These are phyloP conservation scores for Apteryx owenii DNA, from an alignment of 2,113 vertebrate genomes.

Conservation along the genomic window DNA sequence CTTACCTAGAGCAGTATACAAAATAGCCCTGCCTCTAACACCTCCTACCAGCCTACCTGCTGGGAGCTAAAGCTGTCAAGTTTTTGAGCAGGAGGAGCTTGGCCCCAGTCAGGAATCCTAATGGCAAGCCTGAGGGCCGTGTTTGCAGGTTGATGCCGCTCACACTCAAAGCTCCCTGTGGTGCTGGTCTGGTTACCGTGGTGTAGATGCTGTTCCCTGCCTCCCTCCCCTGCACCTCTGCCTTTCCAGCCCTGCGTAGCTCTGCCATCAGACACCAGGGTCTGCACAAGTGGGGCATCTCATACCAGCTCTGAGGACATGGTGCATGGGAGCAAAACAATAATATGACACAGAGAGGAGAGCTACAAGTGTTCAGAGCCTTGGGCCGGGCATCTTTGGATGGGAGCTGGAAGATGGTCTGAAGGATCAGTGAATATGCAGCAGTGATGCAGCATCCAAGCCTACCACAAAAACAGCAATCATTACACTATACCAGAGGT, in stretches of 20 bases:
- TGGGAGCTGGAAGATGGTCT: background rate
- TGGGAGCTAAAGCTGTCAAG: background rate
- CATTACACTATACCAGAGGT: background rate
- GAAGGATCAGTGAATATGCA: background rate
- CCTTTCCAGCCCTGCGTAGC: background rate
- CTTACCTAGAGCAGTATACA: background rate
- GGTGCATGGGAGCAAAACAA: background rate
- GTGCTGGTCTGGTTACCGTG: background rate
- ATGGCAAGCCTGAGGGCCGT: no score
- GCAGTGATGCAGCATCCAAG: slow-evolving; percentile 18
- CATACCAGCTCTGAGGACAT: no score
- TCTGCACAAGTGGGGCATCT: background rate
- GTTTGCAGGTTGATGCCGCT: accelerated
- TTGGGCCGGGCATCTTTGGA: no score
- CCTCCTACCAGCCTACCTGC: background rate
- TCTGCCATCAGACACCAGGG: background rate
- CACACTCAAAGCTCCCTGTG: no score
- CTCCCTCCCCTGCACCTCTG: background rate
- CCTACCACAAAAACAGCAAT: slow-evolving; percentile 11
- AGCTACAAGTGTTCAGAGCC: background rate
- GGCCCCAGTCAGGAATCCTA: no score
- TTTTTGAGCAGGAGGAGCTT: background rate
- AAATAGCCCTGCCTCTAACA: background rate
- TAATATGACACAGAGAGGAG: slow-evolving; percentile 3
- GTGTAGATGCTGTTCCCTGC: no score